Evolutionary conservation across 2,888 invertebrate species (phyloP).

Genomic region (Pandemis corylana): DNA sequence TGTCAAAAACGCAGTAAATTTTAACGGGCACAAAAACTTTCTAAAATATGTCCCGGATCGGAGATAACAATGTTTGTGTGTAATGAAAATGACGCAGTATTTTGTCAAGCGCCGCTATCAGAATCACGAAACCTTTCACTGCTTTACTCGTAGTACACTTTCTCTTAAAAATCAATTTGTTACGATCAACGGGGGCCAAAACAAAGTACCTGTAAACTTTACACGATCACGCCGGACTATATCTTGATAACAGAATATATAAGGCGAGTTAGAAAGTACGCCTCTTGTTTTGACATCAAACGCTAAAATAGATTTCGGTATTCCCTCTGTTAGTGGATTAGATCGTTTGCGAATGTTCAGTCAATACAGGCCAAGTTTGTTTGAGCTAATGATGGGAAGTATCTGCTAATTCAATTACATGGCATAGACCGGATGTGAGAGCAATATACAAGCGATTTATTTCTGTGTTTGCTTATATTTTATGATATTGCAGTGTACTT

Average conservation of each 20-base stretch:
- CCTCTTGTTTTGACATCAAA: constrained; percentile 60
- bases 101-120: constrained; percentile 41
- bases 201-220: constrained; percentile 59
- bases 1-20: constrained; percentile 30
- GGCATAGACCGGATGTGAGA: neutral
- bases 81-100: constrained; percentile 43
- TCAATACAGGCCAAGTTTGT: neutral
- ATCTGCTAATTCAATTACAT: constrained; percentile 12
- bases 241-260: constrained; percentile 72
- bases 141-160: constrained; percentile 59
- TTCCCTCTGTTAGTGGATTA: constrained; percentile 46
- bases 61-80: constrained; percentile 36
- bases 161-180: constrained; percentile 71
- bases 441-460: neutral
- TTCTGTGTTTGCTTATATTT: neutral
- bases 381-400: constrained; percentile 13
- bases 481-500: too few species aligned
- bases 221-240: constrained; percentile 52
- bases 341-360: constrained; percentile 2
- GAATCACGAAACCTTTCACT: constrained; percentile 56
- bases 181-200: constrained; percentile 54
- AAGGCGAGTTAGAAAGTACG: constrained; percentile 61
- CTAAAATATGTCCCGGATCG: constrained; percentile 35
- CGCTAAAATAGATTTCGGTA: constrained; percentile 50
- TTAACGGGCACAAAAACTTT: constrained; percentile 22